These are phyloP conservation scores for Tenthredo scrophulariae DNA, from an alignment of 2,888 invertebrate genomes.

Conservation along the genomic window DNA sequence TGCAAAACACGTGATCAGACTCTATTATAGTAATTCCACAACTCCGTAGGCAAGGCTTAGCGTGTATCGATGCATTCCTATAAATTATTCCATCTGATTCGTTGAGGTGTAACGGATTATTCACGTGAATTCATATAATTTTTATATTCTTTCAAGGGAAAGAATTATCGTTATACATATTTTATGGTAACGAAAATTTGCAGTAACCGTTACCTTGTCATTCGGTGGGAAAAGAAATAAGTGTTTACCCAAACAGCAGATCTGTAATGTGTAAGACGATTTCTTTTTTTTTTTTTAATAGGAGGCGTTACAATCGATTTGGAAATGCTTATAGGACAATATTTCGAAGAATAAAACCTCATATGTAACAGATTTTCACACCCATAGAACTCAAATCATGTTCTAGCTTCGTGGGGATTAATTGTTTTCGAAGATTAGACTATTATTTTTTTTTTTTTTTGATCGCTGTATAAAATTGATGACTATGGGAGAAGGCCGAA, in stretches of 20 bases:
- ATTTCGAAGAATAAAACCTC: not conserved
- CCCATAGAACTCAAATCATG: not conserved
- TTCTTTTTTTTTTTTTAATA: too few species aligned
- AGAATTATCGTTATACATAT: not conserved
- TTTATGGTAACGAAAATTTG: not conserved
- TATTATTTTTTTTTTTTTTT: not conserved
- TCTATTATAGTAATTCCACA: constrained; percentile 41
- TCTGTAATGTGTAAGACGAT: too few species aligned
- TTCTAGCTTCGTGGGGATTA: not conserved
- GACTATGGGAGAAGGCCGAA: not conserved
- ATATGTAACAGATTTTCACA: not conserved
- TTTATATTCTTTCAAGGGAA: not conserved
- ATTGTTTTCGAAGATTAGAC: not conserved
- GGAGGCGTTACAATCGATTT: not conserved
- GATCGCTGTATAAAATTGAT: not conserved
- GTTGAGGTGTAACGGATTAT: not conserved
- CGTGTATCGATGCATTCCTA: constrained; percentile 28
- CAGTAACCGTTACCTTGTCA: not conserved
- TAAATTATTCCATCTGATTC: constrained; percentile 24
- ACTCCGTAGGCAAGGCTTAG: not conserved
- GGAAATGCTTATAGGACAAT: not conserved
- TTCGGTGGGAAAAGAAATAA: not conserved
- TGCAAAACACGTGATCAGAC: constrained; percentile 41
- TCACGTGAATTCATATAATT: not conserved
- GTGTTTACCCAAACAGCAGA: not conserved